phyloP scores from a whole-genome alignment of 2,797 vertebrate species.

The Graptemys geographica region DNA sequence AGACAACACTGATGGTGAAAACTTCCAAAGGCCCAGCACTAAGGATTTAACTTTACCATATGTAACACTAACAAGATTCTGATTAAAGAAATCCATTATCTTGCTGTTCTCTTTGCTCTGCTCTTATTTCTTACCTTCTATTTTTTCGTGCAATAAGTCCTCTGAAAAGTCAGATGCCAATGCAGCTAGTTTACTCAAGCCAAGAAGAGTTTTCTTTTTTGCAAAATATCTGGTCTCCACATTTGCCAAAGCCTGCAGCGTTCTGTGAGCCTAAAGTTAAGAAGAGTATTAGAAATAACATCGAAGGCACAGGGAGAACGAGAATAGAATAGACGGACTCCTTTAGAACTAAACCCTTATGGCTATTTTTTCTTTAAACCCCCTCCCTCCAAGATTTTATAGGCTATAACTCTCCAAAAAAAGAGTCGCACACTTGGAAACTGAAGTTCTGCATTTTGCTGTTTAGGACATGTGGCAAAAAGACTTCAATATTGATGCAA shows the following conservation, averaged over 20 bases:
- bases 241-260: slow-evolving; percentile 90
- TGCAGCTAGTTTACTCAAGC: slow-evolving; percentile 94
- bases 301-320: background rate
- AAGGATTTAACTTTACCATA: background rate
- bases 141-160: slow-evolving; percentile 85
- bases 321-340: background rate
- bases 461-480: background rate
- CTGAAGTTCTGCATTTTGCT: background rate
- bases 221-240: slow-evolving; percentile 91
- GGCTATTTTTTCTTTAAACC: background rate
- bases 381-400: background rate
- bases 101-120: background rate
- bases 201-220: slow-evolving; percentile 97
- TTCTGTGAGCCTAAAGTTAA: slow-evolving; percentile 88
- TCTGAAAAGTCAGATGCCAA: slow-evolving; percentile 90
- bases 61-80: background rate
- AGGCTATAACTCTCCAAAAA: background rate
- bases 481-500: background rate
- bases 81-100: background rate
- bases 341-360: background rate
- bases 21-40: background rate
- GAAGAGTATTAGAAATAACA: background rate
- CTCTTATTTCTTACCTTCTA: slow-evolving; percentile 83
- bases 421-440: background rate
- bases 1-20: background rate